Conservation (phyloP, 2,797 vertebrate genomes). For the Micromesistius poutassou region DNA sequence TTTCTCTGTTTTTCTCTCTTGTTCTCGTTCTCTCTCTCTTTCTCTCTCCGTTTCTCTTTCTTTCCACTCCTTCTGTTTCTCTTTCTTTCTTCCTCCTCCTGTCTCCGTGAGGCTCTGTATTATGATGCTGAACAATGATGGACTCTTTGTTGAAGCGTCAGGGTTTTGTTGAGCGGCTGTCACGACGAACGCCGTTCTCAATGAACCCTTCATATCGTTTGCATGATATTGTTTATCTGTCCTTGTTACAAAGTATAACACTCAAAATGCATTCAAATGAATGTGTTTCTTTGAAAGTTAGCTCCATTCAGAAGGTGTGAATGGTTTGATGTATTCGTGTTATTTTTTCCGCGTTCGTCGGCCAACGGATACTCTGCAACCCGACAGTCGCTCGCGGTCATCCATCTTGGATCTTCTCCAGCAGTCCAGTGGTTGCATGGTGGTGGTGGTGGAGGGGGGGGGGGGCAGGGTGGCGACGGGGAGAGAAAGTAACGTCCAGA, state of each 20-base stretch:
- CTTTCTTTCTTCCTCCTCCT: slow-evolving; percentile 29
- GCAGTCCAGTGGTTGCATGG: not conserved
- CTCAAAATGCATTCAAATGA: not conserved
- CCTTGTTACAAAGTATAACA: slow-evolving; percentile 26
- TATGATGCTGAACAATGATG: slow-evolving; percentile 26
- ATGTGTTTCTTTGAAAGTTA: not conserved
- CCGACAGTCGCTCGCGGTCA: slow-evolving; percentile 39
- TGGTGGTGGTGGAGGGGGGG: not conserved
- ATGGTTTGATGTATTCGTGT: not conserved
- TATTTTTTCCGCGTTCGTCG: no score
- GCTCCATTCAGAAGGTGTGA: not conserved
- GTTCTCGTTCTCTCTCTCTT: no score
- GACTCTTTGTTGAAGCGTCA: slow-evolving; percentile 7
- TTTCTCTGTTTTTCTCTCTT: not conserved
- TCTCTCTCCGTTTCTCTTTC: not conserved
- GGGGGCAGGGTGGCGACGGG: not conserved
- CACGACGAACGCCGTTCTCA: slow-evolving; percentile 11
- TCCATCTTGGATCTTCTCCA: slow-evolving; percentile 61
- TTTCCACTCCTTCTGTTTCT: slow-evolving; percentile 12
- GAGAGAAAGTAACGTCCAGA: not conserved
- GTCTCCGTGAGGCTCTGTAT: slow-evolving; percentile 36
- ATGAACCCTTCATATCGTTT: slow-evolving; percentile 39
- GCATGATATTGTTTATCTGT: slow-evolving; percentile 19
- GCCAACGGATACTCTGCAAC: not conserved
- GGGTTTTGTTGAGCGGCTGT: not conserved